Conservation (phyloP, 2,113 vertebrate genomes). For the Sterrhoptilus dennistouni region DNA sequence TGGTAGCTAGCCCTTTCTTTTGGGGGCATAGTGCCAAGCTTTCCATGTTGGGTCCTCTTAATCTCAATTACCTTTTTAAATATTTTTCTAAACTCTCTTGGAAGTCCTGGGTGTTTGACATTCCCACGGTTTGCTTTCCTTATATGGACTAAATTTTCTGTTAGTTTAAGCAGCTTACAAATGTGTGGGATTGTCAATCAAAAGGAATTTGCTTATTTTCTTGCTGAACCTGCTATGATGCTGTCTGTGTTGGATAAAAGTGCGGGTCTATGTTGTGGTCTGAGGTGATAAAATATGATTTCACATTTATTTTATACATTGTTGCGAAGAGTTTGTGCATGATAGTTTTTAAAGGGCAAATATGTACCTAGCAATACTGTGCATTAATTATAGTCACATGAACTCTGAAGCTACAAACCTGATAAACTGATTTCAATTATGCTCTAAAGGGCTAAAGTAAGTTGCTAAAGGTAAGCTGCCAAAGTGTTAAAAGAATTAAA, state of each 20-base stretch:
- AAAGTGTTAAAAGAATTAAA: background rate
- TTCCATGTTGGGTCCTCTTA: background rate
- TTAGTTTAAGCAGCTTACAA: background rate
- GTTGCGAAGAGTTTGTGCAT: background rate
- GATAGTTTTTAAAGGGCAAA: background rate
- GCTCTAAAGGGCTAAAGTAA: background rate
- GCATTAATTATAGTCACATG: background rate
- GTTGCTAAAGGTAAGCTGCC: background rate
- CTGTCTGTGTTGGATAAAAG: background rate
- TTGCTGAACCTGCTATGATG: background rate
- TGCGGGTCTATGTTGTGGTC: background rate
- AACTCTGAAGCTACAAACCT: background rate
- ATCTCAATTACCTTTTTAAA: background rate
- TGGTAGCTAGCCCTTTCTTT: background rate
- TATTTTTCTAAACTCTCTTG: background rate
- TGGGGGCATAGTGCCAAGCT: background rate
- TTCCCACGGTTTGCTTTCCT: background rate
- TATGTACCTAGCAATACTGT: background rate
- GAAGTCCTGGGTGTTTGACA: background rate
- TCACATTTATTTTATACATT: background rate
- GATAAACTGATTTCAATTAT: background rate
- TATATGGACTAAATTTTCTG: background rate
- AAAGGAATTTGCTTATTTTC: background rate
- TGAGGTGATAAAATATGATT: background rate
- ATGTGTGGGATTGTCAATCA: background rate